These are phyloP conservation scores for Hydrozoanthus gracilis DNA, from an alignment of 92 coral and sea anemone species.

Conservation along the genomic window DNA sequence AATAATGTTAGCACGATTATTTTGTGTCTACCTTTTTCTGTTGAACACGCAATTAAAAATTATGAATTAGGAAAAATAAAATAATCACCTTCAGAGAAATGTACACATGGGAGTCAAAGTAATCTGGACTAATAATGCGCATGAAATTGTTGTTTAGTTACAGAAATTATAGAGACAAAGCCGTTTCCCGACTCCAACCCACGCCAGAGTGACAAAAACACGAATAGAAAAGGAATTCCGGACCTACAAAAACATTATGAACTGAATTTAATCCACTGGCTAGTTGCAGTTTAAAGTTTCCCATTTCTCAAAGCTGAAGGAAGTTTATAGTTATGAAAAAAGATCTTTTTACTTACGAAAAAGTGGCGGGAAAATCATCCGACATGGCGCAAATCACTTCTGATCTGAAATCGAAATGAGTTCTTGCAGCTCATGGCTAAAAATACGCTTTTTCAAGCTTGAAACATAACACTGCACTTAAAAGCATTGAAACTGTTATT, in stretches of 20 bases:
- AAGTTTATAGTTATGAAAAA: constrained; percentile 16
- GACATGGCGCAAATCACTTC: constrained; percentile 48
- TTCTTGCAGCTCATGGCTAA: constrained; percentile 42
- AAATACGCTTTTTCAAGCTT: constrained; percentile 40
- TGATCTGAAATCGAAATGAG: constrained; percentile 46
- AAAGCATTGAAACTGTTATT: too few species aligned
- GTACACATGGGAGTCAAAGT: constrained; percentile 37
- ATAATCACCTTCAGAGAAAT: constrained; percentile 41
- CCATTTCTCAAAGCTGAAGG: constrained; percentile 52
- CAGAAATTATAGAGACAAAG: constrained; percentile 7
- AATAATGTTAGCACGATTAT: neutral
- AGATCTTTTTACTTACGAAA: constrained; percentile 48
- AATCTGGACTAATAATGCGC: constrained; percentile 14
- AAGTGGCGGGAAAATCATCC: constrained; percentile 55
- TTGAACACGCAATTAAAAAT: constrained; percentile 38
- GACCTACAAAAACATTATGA: too few species aligned
- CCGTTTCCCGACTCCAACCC: too few species aligned
- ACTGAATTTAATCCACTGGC: too few species aligned
- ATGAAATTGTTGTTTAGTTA: constrained; percentile 39
- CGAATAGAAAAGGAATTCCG: constrained; percentile 8
- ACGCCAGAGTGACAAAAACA: too few species aligned
- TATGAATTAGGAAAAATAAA: constrained; percentile 21
- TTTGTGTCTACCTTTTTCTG: constrained; percentile 9
- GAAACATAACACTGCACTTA: constrained; percentile 36
- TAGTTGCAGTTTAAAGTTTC: constrained; percentile 27